These are phyloP conservation scores for Drosophila gaucha DNA, from an alignment of 2,888 invertebrate species.

Conservation along the genomic window DNA sequence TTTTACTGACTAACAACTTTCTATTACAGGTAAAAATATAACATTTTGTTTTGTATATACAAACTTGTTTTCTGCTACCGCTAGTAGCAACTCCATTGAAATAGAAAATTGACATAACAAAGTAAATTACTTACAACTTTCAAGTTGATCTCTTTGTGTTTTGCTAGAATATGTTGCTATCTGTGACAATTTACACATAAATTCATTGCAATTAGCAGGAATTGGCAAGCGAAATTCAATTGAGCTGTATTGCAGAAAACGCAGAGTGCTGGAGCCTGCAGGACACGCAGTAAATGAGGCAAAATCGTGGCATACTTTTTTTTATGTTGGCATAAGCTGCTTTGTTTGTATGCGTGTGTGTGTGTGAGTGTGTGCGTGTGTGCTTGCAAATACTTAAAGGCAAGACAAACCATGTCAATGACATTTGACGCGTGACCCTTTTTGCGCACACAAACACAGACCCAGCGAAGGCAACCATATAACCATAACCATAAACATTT, in stretches of 20 bases:
- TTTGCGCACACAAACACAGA: constrained; percentile 42
- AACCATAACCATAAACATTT: constrained; percentile 77
- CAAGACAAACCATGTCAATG: constrained; percentile 78
- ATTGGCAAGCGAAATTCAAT: constrained; percentile 11
- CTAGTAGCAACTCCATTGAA: no score
- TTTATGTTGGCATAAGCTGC: constrained; percentile 40
- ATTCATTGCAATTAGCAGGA: constrained; percentile 45
- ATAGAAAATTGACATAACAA: not conserved
- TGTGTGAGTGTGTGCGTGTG: constrained; percentile 21
- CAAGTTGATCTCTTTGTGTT: not conserved
- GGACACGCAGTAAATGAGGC: constrained; percentile 67
- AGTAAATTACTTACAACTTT: not conserved
- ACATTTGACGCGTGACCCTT: constrained; percentile 80
- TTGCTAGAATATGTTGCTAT: constrained; percentile 10
- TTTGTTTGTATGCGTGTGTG: not conserved
- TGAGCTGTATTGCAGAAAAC: constrained; percentile 14
- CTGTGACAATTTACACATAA: constrained; percentile 11
- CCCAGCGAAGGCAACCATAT: constrained; percentile 41
- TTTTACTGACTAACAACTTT: no score
- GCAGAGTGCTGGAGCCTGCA: constrained; percentile 9
- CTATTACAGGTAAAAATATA: no score
- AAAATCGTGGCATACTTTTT: constrained; percentile 72
- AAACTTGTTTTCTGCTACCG: no score
- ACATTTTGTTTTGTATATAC: no score
- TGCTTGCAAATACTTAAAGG: constrained; percentile 69